Evolutionary conservation across 2,113 vertebrate species (phyloP).

Genomic region (Mirounga angustirostris): DNA sequence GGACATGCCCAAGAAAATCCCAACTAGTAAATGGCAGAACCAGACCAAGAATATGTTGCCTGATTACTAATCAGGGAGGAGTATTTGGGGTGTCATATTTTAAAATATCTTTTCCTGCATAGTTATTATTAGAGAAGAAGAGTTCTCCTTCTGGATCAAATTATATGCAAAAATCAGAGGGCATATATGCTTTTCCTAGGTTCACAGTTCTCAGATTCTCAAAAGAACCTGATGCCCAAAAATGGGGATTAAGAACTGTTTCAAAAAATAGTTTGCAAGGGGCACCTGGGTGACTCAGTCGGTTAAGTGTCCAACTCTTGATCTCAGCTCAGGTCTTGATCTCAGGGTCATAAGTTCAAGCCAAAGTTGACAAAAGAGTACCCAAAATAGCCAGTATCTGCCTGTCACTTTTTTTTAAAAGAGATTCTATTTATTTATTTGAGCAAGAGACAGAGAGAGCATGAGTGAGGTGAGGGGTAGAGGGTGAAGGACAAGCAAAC

Average conservation of each 20-base stretch:
- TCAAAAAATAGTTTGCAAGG: background rate
- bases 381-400: background rate
- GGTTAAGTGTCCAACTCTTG: background rate
- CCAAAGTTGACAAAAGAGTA: background rate
- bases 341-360: background rate
- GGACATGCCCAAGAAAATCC: background rate
- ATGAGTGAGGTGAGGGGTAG: background rate
- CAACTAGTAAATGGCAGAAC: background rate
- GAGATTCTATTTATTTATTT: background rate
- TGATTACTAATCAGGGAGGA: background rate
- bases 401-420: background rate
- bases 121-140: background rate
- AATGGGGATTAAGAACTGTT: too few relatives aligned
- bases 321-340: background rate
- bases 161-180: background rate
- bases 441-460: background rate
- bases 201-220: conserved; percentile 20
- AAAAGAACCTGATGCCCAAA: background rate
- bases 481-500: background rate
- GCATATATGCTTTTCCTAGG: background rate
- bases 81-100: background rate
- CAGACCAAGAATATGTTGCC: background rate
- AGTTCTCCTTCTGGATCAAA: background rate
- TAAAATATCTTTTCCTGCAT: background rate
- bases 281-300: background rate